Evolutionary conservation across 1,140 invertebrate genomes (phyloP), one percentile per base, ranked within the genome.

Genomic region (Drosophila auraria): DNA sequence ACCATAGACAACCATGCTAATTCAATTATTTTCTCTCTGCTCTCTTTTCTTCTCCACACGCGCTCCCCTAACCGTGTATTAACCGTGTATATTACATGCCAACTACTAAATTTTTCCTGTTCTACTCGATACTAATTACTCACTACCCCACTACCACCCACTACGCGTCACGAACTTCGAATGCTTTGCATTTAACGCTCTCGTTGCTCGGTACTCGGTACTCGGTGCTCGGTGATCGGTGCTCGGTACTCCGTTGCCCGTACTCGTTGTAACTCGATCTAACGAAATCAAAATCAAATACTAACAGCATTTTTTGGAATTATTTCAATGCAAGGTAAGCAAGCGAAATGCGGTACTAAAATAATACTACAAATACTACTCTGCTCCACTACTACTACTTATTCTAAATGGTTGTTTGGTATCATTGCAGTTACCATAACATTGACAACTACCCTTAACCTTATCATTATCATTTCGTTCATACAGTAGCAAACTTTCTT

Each of bases 301-400:
- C 92, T 93, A 95, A 95, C 97, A 98, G 97, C 97, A 96, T 97
- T 94, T 98, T 98, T 96, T 98, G 97, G 97, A 98, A 97, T 96
- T 97, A 98, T 96, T 98, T 98, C 97, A 98, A 98, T 94, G 96
- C 97, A 95, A 98, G 97, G 97, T 98, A 98, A 98, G 97, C 95
- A 91, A 89, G 74, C 78, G 78, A 78, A 87, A 74, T 60, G 65
- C 86, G 86, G 86, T 90, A 87, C 81, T 91, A 87, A 91, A 82
- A 78, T 80, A 70, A 63, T 71, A 86, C 87, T 87, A 93, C 86
- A 65, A 80, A 47, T 62, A 71, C 51, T 76, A 76, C 62, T 74
- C 59, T 76, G 73, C 66, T 64, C 68, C 80, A 91, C 62, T 86
- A 90, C 69, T 82, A 91, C 62, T 86, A 90, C 69, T 86, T 61